These are phyloP conservation scores for Anolis carolinensis DNA, from an alignment of 2,113 vertebrate species.

Conservation along the genomic window DNA sequence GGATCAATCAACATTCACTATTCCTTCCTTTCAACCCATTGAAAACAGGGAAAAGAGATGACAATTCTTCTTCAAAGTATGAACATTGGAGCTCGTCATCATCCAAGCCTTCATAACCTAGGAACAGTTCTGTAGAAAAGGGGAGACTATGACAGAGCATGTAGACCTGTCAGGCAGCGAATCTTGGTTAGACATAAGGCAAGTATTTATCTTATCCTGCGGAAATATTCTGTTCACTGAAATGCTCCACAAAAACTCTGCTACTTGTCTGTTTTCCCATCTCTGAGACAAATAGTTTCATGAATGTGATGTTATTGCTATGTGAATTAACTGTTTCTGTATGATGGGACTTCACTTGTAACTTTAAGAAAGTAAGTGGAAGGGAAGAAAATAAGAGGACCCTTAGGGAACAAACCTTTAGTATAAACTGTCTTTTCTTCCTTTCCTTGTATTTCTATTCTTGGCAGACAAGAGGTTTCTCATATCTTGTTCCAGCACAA, in stretches of 20 bases:
- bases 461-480: conserved; percentile 29
- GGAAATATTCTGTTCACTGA: not conserved
- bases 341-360: not conserved
- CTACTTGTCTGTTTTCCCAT: not conserved
- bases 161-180: not conserved
- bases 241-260: not conserved
- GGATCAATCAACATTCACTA: not conserved
- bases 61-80: not conserved
- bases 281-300: not conserved
- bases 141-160: too few species aligned
- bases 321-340: not conserved
- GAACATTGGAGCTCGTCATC: not conserved
- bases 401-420: conserved; percentile 39
- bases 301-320: conserved; percentile 13
- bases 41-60: not conserved
- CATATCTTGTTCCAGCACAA: conserved; percentile 40
- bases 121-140: not conserved
- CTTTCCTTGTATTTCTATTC: not conserved
- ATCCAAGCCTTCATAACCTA: not conserved
- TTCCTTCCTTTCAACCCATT: not conserved
- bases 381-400: conserved; percentile 12
- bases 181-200: not conserved
- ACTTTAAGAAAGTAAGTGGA: conserved; percentile 12
- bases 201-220: not conserved
- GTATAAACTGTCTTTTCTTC: conserved; percentile 10